Evolutionary conservation across 1,140 invertebrate genomes (phyloP).

Genomic region (Nasonia vitripennis): DNA sequence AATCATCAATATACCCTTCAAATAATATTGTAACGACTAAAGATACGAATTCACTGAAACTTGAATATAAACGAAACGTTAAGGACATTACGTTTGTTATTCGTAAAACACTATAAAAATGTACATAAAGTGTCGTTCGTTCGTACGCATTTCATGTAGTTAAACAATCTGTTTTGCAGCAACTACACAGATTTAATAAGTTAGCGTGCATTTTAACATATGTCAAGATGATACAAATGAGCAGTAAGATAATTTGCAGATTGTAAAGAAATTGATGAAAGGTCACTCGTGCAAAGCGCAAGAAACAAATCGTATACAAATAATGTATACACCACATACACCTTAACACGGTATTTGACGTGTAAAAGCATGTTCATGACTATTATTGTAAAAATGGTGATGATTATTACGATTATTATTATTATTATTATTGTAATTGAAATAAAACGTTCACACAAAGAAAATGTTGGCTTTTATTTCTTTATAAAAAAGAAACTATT

Average conservation of each 20-base stretch:
- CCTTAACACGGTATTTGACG: conserved; percentile 32
- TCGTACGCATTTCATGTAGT: conserved; percentile 59
- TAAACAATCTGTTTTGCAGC: conserved; percentile 58
- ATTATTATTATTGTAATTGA: conserved; percentile 66
- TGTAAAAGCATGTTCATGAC: conserved; percentile 58
- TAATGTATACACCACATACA: conserved; percentile 21
- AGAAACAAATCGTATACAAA: conserved; percentile 11
- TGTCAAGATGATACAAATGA: neutral
- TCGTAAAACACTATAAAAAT: conserved; percentile 50
- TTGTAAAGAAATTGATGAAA: conserved; percentile 53
- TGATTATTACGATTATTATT: conserved; percentile 63
- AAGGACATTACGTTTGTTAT: conserved; percentile 49
- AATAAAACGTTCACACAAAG: conserved; percentile 71
- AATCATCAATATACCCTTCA: conserved; percentile 54
- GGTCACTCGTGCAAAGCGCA: conserved; percentile 54
- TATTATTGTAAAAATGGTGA: conserved; percentile 63
- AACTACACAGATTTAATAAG: conserved; percentile 54
- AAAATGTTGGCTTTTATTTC: neutral
- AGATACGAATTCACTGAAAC: conserved; percentile 47
- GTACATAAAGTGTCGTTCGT: conserved; percentile 61
- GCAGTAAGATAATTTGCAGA: conserved; percentile 39
- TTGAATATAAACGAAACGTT: conserved; percentile 54
- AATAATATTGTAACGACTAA: conserved; percentile 46
- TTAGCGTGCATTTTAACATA: conserved; percentile 35
- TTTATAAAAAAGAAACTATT: too few species aligned